Percentiles rank a stretch among this genome's conserved stretches.
These are phyloP conservation scores for Platorchestia sp. DNA, from an alignment of 1,140 invertebrate species.

Conservation along the genomic window DNA sequence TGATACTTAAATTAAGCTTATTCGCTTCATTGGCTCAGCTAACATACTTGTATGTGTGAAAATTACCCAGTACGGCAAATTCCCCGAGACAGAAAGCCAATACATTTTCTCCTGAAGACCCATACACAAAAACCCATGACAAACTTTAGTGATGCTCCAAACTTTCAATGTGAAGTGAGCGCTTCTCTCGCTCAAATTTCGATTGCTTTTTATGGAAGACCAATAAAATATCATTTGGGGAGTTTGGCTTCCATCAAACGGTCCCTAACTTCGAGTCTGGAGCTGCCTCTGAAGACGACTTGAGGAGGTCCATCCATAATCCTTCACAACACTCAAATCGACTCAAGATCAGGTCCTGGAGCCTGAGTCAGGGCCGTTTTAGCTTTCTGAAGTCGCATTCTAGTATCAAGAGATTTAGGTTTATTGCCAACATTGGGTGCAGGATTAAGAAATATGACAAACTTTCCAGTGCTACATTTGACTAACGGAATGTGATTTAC, in stretches of 20 bases:
- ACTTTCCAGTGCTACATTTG: not conserved
- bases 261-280: conserved; percentile 15
- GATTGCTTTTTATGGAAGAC: conserved; percentile 7
- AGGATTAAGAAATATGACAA: not conserved
- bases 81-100: not conserved
- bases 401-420: not conserved
- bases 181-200: not conserved
- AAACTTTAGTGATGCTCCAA: conserved; percentile 11
- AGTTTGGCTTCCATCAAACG: conserved; percentile 20
- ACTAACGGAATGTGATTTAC: too few species aligned
- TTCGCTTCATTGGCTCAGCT: not conserved
- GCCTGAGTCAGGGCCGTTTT: not conserved
- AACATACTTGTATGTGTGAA: not conserved
- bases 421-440: not conserved
- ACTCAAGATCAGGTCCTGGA: not conserved
- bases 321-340: conserved; percentile 11
- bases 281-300: not conserved
- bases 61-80: not conserved
- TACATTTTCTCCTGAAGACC: not conserved
- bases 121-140: not conserved
- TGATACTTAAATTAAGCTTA: not conserved
- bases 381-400: not conserved
- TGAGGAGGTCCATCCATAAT: not conserved
- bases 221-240: conserved; percentile 38
- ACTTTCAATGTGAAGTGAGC: conserved; percentile 30